Percentiles rank a stretch among this genome's conserved stretches.
Conservation (phyloP, 2,888 invertebrate genomes). For the Ophion ventricosus region DNA sequence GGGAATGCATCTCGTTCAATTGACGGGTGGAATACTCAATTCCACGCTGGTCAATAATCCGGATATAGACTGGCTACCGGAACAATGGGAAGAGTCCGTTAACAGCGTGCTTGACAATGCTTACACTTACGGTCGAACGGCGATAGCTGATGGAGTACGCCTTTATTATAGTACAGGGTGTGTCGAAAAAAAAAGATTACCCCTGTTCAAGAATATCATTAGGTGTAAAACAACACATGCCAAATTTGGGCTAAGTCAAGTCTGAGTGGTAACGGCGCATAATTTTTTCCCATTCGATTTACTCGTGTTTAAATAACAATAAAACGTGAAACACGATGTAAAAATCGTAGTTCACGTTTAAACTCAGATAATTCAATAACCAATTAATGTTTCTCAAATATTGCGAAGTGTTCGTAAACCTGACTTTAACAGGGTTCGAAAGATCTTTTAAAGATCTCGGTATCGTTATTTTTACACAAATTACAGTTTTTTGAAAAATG, state of each 20-base stretch:
- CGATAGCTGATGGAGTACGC: slow-evolving; percentile 93
- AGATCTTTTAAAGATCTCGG: no score
- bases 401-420: no score
- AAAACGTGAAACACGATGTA: neutral
- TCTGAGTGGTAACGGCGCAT: neutral
- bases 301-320: neutral
- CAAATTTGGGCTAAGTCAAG: neutral
- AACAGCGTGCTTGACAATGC: slow-evolving; percentile 97
- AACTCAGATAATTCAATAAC: no score
- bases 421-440: no score
- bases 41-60: slow-evolving; percentile 95
- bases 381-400: no score
- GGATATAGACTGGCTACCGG: slow-evolving; percentile 90
- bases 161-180: neutral
- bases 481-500: no score
- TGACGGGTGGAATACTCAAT: slow-evolving; percentile 94
- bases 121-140: slow-evolving; percentile 95
- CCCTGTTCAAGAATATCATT: neutral
- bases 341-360: no score
- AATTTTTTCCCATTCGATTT: neutral
- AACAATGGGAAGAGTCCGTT: slow-evolving; percentile 92
- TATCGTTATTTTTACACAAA: no score
- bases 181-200: neutral
- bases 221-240: neutral
- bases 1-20: slow-evolving; percentile 94